Base-by-base conservation (phyloP, 2,113 vertebrate genomes). In the Mesitornis unicolor region DNA sequence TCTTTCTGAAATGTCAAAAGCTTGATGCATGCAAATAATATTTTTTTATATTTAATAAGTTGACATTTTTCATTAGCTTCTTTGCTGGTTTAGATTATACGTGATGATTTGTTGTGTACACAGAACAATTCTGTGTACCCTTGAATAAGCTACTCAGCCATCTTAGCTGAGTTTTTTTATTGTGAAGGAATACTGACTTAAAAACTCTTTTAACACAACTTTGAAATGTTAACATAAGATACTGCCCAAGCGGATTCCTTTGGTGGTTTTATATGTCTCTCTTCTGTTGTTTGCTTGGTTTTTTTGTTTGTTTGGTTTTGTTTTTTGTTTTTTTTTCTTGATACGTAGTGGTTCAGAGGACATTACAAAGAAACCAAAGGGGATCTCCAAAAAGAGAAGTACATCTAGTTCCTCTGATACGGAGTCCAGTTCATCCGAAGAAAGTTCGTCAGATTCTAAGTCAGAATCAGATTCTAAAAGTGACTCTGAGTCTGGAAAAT, bases 381-480 rank as follows among this genome's bases (percentile, higher is more conserved):
- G 33, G 68, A 93, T 57, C 28, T 90, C 87, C 38, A 89, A 85
- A 64, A 95, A 92, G 8, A 97, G 59, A 79, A 97, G 95, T 82
- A 54, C 79, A 35, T 97, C 95, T 12, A 91, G 77, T 90, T 97
- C 98, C 25, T 98, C 97, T 78, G 89, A 74, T 65, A 96, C 91
- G 29, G 97, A 92, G 50, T 97, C 98, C 50, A 96, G 97, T 95
- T 99, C 98, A 12, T 96, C 97, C 31, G 97, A 98, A 54, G 98
- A 98, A 68, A 98, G 96, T 95, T 99, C 98, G 61, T 98, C 99
- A 16, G 94, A 74, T 10, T 99, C 99, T 2, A 98, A 97, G 47
- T 98, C 98, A 1, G 98, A 98, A 51, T 98, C 98, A 3, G 98
- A 98, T 31, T 96, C 94, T 5, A 97, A 98, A 92, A 98, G 88